Evolutionary conservation across 1,140 invertebrate genomes (phyloP).

Genomic region (Antheraea mylitta): DNA sequence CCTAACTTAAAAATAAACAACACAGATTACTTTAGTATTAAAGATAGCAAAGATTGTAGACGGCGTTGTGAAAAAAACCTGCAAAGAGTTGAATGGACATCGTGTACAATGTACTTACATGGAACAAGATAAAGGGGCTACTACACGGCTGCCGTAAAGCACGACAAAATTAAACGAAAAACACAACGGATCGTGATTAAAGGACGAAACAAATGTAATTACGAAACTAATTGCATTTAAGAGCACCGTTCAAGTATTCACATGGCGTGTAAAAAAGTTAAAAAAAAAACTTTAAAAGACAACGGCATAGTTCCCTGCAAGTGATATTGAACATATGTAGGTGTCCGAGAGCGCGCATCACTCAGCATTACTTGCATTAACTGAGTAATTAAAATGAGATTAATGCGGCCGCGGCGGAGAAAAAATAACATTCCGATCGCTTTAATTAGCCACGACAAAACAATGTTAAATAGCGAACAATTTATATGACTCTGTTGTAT

Average conservation of each 20-base stretch:
- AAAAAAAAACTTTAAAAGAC: conserved; percentile 26
- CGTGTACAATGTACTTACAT: conserved; percentile 32
- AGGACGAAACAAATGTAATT: conserved; percentile 62
- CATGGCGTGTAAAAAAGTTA: conserved; percentile 46
- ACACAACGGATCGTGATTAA: conserved; percentile 39
- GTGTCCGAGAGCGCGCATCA: not conserved
- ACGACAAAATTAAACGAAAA: conserved; percentile 52
- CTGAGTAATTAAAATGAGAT: too few species aligned
- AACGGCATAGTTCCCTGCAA: conserved; percentile 33
- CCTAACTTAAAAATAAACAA: too few species aligned
- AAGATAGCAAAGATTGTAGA: too few species aligned
- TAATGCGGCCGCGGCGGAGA: too few species aligned
- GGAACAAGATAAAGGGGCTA: conserved; percentile 40
- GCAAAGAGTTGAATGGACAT: conserved; percentile 15
- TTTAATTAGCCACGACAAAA: too few species aligned
- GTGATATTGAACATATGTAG: conserved; percentile 14
- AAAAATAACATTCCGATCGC: too few species aligned
- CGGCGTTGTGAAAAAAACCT: not conserved
- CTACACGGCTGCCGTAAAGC: conserved; percentile 42
- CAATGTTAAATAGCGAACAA: too few species aligned
- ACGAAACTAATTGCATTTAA: conserved; percentile 63
- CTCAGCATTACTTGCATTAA: too few species aligned
- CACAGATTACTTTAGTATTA: too few species aligned
- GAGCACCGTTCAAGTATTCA: conserved; percentile 60
- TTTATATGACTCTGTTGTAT: too few species aligned